Base-by-base conservation (phyloP, 2,113 vertebrate species). In the Sebastes schlegelii region DNA sequence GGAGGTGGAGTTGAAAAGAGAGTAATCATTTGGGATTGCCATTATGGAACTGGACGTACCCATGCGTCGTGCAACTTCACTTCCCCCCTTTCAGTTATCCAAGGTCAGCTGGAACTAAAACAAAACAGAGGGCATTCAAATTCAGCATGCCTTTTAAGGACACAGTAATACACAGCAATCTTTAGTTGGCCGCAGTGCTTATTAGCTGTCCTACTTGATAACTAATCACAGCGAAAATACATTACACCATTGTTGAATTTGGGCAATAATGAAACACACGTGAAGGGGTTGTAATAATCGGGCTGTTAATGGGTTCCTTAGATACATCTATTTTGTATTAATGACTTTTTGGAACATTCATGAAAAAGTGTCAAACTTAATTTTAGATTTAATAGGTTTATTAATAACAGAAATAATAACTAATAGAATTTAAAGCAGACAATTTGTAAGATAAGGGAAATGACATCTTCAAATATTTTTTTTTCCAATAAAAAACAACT, bases 141-240 rank as follows among this genome's bases (percentile, higher is more conserved):
- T 69, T 64, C 16, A 62, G 48, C 8, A 26, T 19, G 40, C 89
- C 89, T 91, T 93, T 85, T 90, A 89, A 48, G 87, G 90, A 81
- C 60, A 8, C 54, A 54, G 62, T 43, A 58, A 54, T 14, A 45
- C 73, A 17, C 9, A 19, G 23, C 60, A 34, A 55, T 84, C 76
- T 74, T 64, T 43, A 49, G 46, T 58, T 77, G 70, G 69, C 74
- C 42, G 43, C 4, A 23, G 55, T 16, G n/a, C 88, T 76, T 79
- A 81, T 80, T 77, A 79, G 79, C 51, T 64, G 65, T 85, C 77
- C 1, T 0, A 5, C n/a, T 62, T 83, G 83, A 88, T 85, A 88
- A 85, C 62, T 66, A 89, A 90, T 91, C 79, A 65, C 49, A 83
- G 74, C 12, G 70, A 62, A 79, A 82, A 84, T 69, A 82, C 78